Evolutionary conservation across 2,888 invertebrate genomes (phyloP).

Genomic region (Drosophila macrospina): DNA sequence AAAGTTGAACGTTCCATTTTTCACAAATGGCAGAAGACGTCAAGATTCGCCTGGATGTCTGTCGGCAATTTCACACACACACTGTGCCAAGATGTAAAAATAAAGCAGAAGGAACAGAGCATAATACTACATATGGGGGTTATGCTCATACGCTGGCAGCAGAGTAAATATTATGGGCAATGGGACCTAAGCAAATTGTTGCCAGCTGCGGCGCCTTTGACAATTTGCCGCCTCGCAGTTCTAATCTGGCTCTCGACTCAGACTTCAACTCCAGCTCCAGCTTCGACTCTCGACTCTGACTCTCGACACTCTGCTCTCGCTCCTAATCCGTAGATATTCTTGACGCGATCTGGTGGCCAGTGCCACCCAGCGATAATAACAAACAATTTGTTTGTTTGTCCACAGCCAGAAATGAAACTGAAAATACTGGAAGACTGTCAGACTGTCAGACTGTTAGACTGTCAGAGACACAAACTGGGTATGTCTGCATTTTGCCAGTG

Average conservation of each 20-base stretch:
- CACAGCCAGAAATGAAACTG: constrained; percentile 15
- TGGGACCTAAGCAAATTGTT: constrained; percentile 62
- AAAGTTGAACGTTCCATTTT: constrained; percentile 33
- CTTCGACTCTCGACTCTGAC: constrained; percentile 2
- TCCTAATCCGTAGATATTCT: constrained; percentile 56
- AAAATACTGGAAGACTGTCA: constrained; percentile 18
- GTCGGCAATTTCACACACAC: constrained; percentile 69
- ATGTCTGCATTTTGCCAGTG: constrained; percentile 54
- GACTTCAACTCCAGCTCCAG: not conserved
- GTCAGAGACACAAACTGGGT: constrained; percentile 27
- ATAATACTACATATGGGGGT: constrained; percentile 6
- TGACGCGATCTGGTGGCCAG: constrained; percentile 58
- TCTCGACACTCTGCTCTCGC: constrained; percentile 9
- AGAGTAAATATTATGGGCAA: constrained; percentile 18
- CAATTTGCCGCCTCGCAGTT: constrained; percentile 69
- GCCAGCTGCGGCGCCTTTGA: constrained; percentile 69
- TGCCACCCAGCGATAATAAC: constrained; percentile 78
- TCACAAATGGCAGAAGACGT: constrained; percentile 37
- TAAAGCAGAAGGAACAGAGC: not conserved
- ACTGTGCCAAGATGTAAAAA: constrained; percentile 54
- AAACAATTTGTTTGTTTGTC: constrained; percentile 79
- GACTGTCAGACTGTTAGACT: constrained; percentile 10
- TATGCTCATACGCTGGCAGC: not conserved
- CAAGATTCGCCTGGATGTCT: constrained; percentile 41
- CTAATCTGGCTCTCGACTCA: constrained; percentile 42